phyloP scores from a whole-genome alignment of 2,888 invertebrate species.

The Clostera curtula region DNA sequence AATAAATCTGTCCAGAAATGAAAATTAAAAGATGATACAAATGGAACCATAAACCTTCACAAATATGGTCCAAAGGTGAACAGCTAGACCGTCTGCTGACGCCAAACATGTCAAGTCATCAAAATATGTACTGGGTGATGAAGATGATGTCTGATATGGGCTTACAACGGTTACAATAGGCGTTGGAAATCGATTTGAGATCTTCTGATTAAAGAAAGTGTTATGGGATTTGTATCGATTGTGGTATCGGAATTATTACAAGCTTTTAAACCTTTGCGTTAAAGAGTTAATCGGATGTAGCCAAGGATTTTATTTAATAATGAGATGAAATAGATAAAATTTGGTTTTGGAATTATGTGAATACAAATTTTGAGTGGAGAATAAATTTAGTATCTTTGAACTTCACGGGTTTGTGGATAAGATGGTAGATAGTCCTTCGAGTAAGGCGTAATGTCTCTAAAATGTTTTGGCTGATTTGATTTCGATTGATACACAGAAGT shows the following conservation, averaged over 20 bases:
- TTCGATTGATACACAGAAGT: no score
- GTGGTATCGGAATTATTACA: constrained; percentile 31
- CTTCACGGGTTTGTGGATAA: no score
- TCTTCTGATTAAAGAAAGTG: constrained; percentile 33
- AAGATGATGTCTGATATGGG: constrained; percentile 45
- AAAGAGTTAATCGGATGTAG: constrained; percentile 8
- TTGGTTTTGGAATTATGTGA: background rate
- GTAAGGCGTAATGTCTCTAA: no score
- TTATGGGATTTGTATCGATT: constrained; percentile 31
- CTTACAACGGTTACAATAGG: constrained; percentile 43
- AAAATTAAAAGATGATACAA: constrained; percentile 5
- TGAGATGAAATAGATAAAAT: background rate
- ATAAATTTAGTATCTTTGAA: background rate
- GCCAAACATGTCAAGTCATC: constrained; percentile 42
- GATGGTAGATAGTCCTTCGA: no score
- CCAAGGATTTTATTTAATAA: background rate
- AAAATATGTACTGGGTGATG: constrained; percentile 34
- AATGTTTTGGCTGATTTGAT: no score
- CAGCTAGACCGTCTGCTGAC: constrained; percentile 7
- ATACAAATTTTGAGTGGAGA: background rate
- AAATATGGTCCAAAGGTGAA: constrained; percentile 5
- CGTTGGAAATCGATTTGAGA: constrained; percentile 47
- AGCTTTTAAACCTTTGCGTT: constrained; percentile 19
- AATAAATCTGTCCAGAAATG: constrained; percentile 8
- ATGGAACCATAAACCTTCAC: constrained; percentile 4